Conservation (phyloP, 1,140 invertebrate species). For the Cherax destructor region DNA sequence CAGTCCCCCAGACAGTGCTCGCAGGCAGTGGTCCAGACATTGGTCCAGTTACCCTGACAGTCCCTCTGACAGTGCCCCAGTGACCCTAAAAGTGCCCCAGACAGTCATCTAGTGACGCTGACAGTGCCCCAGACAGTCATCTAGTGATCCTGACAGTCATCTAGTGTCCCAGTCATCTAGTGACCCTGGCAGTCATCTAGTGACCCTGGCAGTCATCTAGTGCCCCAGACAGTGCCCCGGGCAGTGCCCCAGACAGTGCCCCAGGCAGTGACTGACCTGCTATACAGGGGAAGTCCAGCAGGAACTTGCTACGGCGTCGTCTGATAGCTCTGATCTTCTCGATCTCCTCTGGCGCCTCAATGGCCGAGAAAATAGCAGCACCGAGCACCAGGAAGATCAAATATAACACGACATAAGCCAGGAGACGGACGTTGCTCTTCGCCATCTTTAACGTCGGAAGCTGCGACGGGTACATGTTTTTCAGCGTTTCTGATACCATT, state of each 20-base stretch:
- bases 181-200: too few species aligned
- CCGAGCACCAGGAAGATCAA: conserved; percentile 79
- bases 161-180: too few species aligned
- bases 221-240: too few species aligned
- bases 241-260: too few species aligned
- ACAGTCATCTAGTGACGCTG: too few species aligned
- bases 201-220: too few species aligned
- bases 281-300: conserved; percentile 80
- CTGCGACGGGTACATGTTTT: conserved; percentile 57
- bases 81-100: too few species aligned
- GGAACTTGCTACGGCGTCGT: conserved; percentile 79
- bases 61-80: too few species aligned
- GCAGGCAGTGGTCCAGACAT: too few species aligned
- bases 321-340: conserved; percentile 78
- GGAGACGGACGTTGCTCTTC: conserved; percentile 75
- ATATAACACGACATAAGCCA: conserved; percentile 75
- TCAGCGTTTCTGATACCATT: conserved; percentile 60
- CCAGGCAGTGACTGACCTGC: conserved; percentile 76
- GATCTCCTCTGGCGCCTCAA: conserved; percentile 83
- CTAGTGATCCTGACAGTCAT: background rate
- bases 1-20: too few species aligned
- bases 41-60: background rate
- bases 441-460: conserved; percentile 64
- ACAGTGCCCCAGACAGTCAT: background rate
- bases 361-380: conserved; percentile 83